A percentile compares a stretch with the other conserved stretches of the same genome.
These are phyloP conservation scores for Metalampra italica DNA, from an alignment of 2,888 invertebrate species.

Conservation along the genomic window DNA sequence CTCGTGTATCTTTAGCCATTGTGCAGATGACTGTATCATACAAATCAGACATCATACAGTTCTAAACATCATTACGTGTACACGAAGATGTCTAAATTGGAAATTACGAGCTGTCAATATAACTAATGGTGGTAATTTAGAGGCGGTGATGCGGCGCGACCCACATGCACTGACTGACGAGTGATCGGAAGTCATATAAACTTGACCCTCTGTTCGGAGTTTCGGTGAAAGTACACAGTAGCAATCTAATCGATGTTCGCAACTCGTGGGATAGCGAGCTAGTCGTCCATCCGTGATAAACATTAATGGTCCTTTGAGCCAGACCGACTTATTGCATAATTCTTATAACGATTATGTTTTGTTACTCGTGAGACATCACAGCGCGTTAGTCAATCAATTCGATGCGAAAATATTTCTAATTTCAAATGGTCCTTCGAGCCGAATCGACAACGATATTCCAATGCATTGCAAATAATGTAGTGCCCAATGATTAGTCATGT, in stretches of 20 bases:
- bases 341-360: too few relatives aligned
- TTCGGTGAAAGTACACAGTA: conserved; percentile 68
- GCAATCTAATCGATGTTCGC: conserved; percentile 37
- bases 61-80: conserved; percentile 11
- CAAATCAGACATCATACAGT: conserved; percentile 10
- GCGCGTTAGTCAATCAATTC: too few relatives aligned
- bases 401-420: too few relatives aligned
- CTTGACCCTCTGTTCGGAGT: conserved; percentile 50
- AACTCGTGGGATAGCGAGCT: conserved; percentile 9
- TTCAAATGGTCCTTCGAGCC: too few relatives aligned
- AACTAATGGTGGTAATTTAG: conserved; percentile 43
- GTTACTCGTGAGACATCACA: too few relatives aligned
- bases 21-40: conserved; percentile 23
- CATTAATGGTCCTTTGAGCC: background rate
- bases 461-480: too few relatives aligned
- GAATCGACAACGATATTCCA: too few relatives aligned
- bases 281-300: conserved; percentile 13
- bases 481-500: too few relatives aligned
- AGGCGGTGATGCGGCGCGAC: conserved; percentile 41
- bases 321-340: too few relatives aligned
- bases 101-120: conserved; percentile 47
- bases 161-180: conserved; percentile 29
- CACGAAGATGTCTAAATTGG: conserved; percentile 38
- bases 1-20: conserved; percentile 13
- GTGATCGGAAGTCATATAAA: conserved; percentile 53